These are phyloP conservation scores for Sarcophaga subvicina DNA, from an alignment of 2,888 invertebrate species.

Conservation along the genomic window DNA sequence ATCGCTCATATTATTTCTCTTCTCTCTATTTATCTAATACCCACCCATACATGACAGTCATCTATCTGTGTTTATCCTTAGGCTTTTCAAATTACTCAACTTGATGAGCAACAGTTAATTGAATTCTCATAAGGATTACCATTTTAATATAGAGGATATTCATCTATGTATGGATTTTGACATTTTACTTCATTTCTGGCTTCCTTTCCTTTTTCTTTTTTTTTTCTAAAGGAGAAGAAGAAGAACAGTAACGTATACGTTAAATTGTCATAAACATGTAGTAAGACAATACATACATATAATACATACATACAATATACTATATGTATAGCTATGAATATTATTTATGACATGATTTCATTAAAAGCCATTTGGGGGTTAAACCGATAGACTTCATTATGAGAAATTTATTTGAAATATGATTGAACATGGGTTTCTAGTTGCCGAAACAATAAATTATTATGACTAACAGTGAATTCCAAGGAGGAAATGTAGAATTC, in stretches of 20 bases:
- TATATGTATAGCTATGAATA: too few species aligned
- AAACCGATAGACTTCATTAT: not conserved
- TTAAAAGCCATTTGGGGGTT: not conserved
- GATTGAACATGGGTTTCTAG: too few species aligned
- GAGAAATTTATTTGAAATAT: too few species aligned
- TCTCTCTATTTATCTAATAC: not conserved
- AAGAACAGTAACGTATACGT: not conserved
- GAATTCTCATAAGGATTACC: not conserved
- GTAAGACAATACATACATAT: too few species aligned
- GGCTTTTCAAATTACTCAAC: not conserved
- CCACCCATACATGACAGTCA: not conserved
- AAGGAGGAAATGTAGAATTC: too few species aligned
- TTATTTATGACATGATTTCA: not conserved
- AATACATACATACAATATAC: too few species aligned
- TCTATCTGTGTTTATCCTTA: not conserved
- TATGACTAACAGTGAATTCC: too few species aligned
- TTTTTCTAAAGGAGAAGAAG: not conserved
- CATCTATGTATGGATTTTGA: not conserved
- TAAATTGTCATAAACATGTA: not conserved
- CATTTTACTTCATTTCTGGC: not conserved
- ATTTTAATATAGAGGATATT: not conserved
- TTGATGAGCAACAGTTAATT: not conserved
- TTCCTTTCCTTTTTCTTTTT: not conserved
- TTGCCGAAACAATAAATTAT: too few species aligned
- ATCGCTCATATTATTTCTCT: too few species aligned